A percentile compares a stretch with the other conserved stretches of the same genome.
Evolutionary conservation across 1,140 invertebrate genomes (phyloP).

Genomic region (Calephelis nemesis): DNA sequence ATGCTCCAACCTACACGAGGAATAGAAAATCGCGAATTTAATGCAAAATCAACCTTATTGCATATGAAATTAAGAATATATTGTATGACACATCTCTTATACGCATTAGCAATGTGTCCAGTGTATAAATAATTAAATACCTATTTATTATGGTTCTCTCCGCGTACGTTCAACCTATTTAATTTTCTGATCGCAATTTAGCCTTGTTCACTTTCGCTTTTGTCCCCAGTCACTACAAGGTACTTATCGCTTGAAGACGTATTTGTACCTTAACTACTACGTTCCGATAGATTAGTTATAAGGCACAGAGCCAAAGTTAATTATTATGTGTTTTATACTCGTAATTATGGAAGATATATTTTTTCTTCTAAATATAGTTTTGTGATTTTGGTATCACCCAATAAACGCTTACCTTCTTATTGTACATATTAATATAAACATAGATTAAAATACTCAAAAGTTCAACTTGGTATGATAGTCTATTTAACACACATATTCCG

Average conservation of each 20-base stretch:
- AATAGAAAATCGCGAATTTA: neutral
- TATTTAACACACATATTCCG: no score
- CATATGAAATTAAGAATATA: no score
- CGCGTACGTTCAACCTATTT: slow-evolving; percentile 48
- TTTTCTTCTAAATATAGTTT: no score
- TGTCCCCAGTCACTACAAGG: slow-evolving; percentile 34
- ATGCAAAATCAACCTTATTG: no score
- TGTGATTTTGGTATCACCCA: no score
- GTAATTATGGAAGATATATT: neutral
- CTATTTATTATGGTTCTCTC: slow-evolving; percentile 34
- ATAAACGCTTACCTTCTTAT: no score
- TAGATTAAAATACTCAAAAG: no score
- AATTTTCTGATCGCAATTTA: slow-evolving; percentile 46
- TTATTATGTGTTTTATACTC: neutral
- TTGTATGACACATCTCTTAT: neutral
- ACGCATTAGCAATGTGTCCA: slow-evolving; percentile 14
- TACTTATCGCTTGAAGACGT: slow-evolving; percentile 23
- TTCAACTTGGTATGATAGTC: no score
- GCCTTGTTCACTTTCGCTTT: slow-evolving; percentile 48
- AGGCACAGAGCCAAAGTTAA: neutral
- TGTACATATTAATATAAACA: no score
- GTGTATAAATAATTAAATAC: slow-evolving; percentile 23
- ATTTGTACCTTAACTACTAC: neutral
- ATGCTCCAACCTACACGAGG: no score
- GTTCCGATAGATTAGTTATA: slow-evolving; percentile 10